A percentile compares a stretch with the other conserved stretches of the same genome.
These are phyloP conservation scores for Ageneiosus marmoratus DNA, from an alignment of 2,113 vertebrate genomes.

Conservation along the genomic window DNA sequence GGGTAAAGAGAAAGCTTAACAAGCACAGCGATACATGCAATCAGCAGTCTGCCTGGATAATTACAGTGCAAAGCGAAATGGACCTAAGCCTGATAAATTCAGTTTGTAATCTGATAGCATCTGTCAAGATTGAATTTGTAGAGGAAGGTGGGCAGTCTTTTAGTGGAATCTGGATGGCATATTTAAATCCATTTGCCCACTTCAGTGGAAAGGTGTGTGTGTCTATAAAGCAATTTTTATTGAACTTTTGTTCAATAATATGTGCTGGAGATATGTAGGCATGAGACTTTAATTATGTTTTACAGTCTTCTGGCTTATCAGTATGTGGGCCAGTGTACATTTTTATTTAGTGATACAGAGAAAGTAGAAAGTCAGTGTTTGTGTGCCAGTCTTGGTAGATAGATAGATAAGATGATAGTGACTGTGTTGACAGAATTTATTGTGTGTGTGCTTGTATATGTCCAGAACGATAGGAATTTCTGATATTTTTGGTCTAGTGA, in stretches of 20 bases:
- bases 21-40: too few relatives aligned
- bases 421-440: conserved; percentile 19
- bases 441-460: conserved; percentile 15
- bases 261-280: background rate
- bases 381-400: conserved; percentile 2
- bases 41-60: too few relatives aligned
- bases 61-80: background rate
- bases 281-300: background rate
- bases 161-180: background rate
- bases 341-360: background rate
- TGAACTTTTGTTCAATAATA: background rate
- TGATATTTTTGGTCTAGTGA: too few relatives aligned
- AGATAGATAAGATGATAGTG: conserved; percentile 18
- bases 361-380: conserved; percentile 27
- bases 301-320: background rate
- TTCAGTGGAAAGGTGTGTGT: background rate
- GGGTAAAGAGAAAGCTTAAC: too few relatives aligned
- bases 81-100: background rate
- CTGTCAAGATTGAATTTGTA: background rate
- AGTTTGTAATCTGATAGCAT: background rate
- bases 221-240: background rate
- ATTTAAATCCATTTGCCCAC: background rate
- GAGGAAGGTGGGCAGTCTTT: background rate
- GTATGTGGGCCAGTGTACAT: background rate
- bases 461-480: too few relatives aligned